phyloP scores from a whole-genome alignment of 2,888 invertebrate genomes.

The Cenopis cana region DNA sequence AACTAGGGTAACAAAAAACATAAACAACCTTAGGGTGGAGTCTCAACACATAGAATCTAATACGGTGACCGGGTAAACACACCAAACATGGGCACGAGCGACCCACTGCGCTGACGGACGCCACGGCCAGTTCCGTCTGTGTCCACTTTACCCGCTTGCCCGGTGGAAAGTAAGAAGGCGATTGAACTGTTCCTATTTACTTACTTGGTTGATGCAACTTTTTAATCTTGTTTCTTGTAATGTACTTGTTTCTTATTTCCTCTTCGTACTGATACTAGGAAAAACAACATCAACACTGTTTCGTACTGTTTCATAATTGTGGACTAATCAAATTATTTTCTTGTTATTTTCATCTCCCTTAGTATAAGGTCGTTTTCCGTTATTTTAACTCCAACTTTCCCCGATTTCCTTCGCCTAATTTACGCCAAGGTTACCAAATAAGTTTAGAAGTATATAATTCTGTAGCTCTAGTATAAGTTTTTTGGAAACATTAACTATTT shows the following conservation, averaged over 20 bases:
- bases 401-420: not conserved
- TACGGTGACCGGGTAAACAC: slow-evolving; percentile 67
- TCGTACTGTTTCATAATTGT: not conserved
- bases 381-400: not conserved
- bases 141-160: slow-evolving; percentile 72
- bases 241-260: slow-evolving; percentile 1
- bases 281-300: not conserved
- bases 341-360: not conserved
- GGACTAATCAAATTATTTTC: not conserved
- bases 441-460: not conserved
- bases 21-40: slow-evolving; percentile 42
- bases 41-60: slow-evolving; percentile 63
- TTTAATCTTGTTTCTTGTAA: slow-evolving; percentile 23
- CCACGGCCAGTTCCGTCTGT: slow-evolving; percentile 73
- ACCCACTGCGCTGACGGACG: slow-evolving; percentile 73
- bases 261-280: not conserved
- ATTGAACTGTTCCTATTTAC: slow-evolving; percentile 56
- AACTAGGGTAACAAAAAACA: slow-evolving; percentile 36
- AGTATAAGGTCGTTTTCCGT: not conserved
- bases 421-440: not conserved
- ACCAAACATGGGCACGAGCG: slow-evolving; percentile 73
- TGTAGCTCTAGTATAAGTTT: too few relatives aligned
- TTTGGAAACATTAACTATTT: too few relatives aligned
- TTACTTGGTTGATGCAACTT: slow-evolving; percentile 33
- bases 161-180: slow-evolving; percentile 71